Conservation (phyloP, 2,888 invertebrate genomes). For the Vanessa cardui region DNA sequence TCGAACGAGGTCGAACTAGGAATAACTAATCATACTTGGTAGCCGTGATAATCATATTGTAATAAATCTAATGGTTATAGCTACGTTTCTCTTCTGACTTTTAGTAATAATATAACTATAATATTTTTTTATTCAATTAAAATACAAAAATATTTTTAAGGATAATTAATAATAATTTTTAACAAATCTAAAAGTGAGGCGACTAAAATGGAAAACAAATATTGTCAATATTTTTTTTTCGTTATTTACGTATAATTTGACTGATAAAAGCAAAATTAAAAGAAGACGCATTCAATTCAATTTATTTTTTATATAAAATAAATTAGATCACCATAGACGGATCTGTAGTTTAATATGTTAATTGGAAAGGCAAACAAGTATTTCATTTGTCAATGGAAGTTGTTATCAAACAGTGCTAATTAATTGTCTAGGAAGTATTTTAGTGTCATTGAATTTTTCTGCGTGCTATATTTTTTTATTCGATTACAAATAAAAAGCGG, state of each 20-base stretch:
- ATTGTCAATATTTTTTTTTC: too few relatives aligned
- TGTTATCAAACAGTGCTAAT: constrained; percentile 19
- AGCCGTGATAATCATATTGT: background rate
- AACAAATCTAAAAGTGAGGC: too few relatives aligned
- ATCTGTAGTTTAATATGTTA: background rate
- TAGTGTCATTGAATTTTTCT: background rate
- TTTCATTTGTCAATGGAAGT: constrained; percentile 14
- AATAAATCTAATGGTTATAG: constrained; percentile 7
- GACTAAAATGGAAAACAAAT: too few relatives aligned
- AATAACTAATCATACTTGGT: constrained; percentile 17
- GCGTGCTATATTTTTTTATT: constrained; percentile 1
- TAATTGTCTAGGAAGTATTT: constrained; percentile 23
- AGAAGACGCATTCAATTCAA: too few relatives aligned
- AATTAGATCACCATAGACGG: too few relatives aligned
- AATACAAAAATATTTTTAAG: too few relatives aligned
- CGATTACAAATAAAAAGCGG: constrained; percentile 1
- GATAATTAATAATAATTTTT: too few relatives aligned
- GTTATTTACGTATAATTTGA: too few relatives aligned
- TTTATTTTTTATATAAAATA: too few relatives aligned
- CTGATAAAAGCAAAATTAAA: too few relatives aligned
- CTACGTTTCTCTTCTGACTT: background rate
- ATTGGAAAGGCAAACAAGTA: background rate
- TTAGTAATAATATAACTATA: background rate
- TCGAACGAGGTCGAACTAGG: constrained; percentile 53
- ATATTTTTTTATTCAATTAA: too few relatives aligned